Conservation (phyloP, 2,797 vertebrate species). For the Lithobates sylvaticus region DNA sequence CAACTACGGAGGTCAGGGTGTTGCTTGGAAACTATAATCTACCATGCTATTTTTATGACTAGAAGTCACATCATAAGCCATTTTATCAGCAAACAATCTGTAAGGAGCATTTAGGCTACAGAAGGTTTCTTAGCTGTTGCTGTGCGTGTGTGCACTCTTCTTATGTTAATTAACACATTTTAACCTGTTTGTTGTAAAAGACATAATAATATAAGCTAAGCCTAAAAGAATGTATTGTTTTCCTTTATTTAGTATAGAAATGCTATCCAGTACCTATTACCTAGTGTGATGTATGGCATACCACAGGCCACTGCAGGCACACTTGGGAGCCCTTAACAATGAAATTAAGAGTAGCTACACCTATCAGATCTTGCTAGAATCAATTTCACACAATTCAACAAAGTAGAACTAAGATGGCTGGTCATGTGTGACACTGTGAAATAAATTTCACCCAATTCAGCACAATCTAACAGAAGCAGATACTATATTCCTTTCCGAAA, state of each 20-base stretch:
- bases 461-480: no score
- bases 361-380: no score
- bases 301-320: no score
- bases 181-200: no score
- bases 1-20: conserved; percentile 21
- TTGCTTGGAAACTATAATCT: conserved; percentile 42
- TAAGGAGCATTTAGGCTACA: background rate
- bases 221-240: background rate
- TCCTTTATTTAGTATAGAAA: background rate
- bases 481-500: no score
- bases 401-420: no score
- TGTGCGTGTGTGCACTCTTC: background rate
- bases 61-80: conserved; percentile 20
- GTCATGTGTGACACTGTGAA: no score
- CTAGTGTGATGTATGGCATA: no score
- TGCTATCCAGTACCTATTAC: background rate
- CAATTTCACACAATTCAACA: no score
- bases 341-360: no score
- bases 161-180: background rate
- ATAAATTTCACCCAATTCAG: no score
- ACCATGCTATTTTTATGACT: conserved; percentile 42
- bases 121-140: background rate
- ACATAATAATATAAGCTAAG: background rate
- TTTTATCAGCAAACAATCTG: conserved; percentile 38
- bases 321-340: no score